Evolutionary conservation across 2,888 invertebrate species (phyloP), one percentile per base, ranked within the genome.

Genomic region (Allophyes oxyacanthae): DNA sequence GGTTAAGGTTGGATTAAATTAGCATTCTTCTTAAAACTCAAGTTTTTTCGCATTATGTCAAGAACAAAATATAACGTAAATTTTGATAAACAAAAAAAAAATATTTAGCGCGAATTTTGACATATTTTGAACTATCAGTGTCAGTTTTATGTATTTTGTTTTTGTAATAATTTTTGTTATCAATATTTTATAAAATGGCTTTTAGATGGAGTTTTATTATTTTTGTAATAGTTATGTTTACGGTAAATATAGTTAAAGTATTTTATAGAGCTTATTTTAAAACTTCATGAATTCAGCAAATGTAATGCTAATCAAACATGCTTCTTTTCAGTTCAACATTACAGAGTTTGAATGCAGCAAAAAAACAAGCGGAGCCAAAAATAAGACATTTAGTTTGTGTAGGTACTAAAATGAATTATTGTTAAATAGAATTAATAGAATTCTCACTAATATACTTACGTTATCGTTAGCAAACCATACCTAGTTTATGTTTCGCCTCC

Each of bases 271-370:
- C 3, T 3, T 3, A 15, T 10, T 0, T 9, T 6, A 6, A 28
- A 28, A 25, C 6, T 25, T 25, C 6, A 28, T 8, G 7, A 28
- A 28, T n/a, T n/a, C n/a, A n/a, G n/a, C 28, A 28, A 28, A 28
- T 28, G 7, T 8, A 6, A 28, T 28, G 11, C 11, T 13, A 11
- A 6, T 6, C 3, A 33, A 9, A 6, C 14, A 14, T 14, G 11
- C 30, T 45, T 45, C 6, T 44, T 45, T 53, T 44, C 37, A 72
- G 72, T 50, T 72, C 14, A 57, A 70, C 44, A 46, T 75, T 33
- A 44, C 49, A 26, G 64, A 75, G 15, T 51, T 54, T n/a, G 69
- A 72, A 57, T 64, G 73, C 50, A 50, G 58, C 15, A 64, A 26
- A 11, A 62, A 41, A 53, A 36, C 9, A 41, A 41, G 25, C 7